Evolutionary conservation across 2,888 invertebrate species (phyloP).

Genomic region (Parthenolecanium corni): DNA sequence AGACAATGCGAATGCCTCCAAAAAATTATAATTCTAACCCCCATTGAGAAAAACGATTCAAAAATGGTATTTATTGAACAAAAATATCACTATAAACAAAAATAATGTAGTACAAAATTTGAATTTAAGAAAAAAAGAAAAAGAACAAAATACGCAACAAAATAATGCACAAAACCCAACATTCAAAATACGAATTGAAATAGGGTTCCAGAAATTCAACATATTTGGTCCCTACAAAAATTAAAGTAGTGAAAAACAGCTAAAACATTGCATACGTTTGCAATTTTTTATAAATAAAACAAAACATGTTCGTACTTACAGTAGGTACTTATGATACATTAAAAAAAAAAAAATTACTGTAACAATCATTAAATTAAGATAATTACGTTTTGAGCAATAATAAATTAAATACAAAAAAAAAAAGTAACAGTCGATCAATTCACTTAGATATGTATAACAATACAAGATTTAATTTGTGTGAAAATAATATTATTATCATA

Average conservation of each 20-base stretch:
- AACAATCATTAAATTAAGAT: background rate
- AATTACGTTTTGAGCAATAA: background rate
- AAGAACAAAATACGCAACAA: background rate
- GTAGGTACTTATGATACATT: background rate
- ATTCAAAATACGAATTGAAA: no score
- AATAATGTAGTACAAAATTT: background rate
- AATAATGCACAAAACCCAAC: no score
- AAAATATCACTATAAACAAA: background rate
- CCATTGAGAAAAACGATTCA: no score
- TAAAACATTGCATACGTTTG: background rate
- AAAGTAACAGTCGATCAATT: background rate
- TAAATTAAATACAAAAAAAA: background rate
- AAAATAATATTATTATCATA: background rate
- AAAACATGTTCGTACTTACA: background rate
- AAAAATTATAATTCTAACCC: no score
- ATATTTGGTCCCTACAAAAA: no score
- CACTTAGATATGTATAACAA: slow-evolving; percentile 7
- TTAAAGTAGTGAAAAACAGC: background rate
- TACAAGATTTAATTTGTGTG: background rate
- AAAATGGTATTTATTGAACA: background rate
- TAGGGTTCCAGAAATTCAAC: no score
- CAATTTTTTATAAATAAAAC: background rate
- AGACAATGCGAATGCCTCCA: no score
- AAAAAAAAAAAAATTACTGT: background rate
- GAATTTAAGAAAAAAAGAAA: background rate